Evolutionary conservation across 2,888 invertebrate species (phyloP).

Genomic region (Nomada fabriciana): DNA sequence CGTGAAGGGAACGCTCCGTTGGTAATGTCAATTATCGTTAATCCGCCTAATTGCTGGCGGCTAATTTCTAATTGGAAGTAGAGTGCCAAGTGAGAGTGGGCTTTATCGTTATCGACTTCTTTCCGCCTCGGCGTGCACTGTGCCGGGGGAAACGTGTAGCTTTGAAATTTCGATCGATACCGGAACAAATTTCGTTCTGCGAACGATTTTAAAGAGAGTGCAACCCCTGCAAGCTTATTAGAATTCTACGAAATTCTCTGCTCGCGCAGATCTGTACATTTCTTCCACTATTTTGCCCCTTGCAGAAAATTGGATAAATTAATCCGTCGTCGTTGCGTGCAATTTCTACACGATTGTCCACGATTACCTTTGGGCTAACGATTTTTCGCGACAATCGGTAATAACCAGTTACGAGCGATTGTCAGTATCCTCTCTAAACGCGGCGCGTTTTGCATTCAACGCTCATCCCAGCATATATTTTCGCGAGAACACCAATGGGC

Average conservation of each 20-base stretch:
- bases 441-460: slow-evolving; percentile 20
- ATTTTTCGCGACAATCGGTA: slow-evolving; percentile 10
- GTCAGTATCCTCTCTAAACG: slow-evolving; percentile 22
- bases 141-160: background rate
- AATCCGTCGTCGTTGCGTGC: background rate
- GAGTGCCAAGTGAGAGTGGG: slow-evolving; percentile 56
- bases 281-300: background rate
- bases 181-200: background rate
- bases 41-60: slow-evolving; percentile 76
- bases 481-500: slow-evolving; percentile 44
- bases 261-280: background rate
- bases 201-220: background rate
- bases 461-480: slow-evolving; percentile 39
- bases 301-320: background rate
- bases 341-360: background rate
- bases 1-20: slow-evolving; percentile 60
- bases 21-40: slow-evolving; percentile 78
- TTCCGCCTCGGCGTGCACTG: slow-evolving; percentile 26
- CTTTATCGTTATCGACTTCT: slow-evolving; percentile 62
- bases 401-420: slow-evolving; percentile 45
- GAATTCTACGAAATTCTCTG: background rate
- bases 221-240: background rate
- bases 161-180: slow-evolving; percentile 30
- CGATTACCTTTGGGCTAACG: slow-evolving; percentile 5
- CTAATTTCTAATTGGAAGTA: slow-evolving; percentile 77